Base-by-base conservation (phyloP, 2,797 vertebrate species). In the Scarus forsteni region DNA sequence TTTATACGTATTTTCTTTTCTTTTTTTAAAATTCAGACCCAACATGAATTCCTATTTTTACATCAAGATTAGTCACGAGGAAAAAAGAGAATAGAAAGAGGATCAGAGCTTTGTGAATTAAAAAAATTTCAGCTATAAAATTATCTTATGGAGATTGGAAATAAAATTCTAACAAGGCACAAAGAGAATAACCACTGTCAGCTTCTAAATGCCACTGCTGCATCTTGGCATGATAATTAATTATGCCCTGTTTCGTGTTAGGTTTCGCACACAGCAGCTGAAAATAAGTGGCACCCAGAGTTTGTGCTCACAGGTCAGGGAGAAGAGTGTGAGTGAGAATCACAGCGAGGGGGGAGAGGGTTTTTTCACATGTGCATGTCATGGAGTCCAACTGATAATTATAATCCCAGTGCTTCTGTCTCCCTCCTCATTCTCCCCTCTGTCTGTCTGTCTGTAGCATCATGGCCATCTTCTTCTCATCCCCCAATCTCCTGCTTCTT, bases 241-340 rank as follows among this genome's bases (percentile, higher is more conserved):
- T 83, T 76, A 75, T 73, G 48, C 59, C 34, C 42, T 67, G 79
- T 83, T 79, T 51, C 3, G 14, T 83, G 66, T 86, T 79, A 8
- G 62, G 77, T 85, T 90, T 90, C 79, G 78, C 58, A 73, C 66
- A 59, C 66, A 66, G 55, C 73, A 79, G 77, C 85, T 86, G 72
- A 83, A 87, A 87, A 86, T 89, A 79, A 89, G 85, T 74, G 72
- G 38, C 38, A 52, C 51, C 66, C 55, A 71, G 75, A 78, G 63
- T 71, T 79, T 77, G 27, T 68, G 36, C 60, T 82, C 62, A 40
- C 14, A 35, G 27, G 58, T 18, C 67, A 59, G 39, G 18, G 43
- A 52, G 75, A 67, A 69, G 74, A 27, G 68, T 68, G 60, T 63
- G 73, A 13, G 14, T 53, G 58, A 50, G 6, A n/a, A 34, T 10